Evolutionary conservation across 2,888 invertebrate genomes (phyloP), one percentile per base, ranked within the genome.

Genomic region (Melipona bicolor): DNA sequence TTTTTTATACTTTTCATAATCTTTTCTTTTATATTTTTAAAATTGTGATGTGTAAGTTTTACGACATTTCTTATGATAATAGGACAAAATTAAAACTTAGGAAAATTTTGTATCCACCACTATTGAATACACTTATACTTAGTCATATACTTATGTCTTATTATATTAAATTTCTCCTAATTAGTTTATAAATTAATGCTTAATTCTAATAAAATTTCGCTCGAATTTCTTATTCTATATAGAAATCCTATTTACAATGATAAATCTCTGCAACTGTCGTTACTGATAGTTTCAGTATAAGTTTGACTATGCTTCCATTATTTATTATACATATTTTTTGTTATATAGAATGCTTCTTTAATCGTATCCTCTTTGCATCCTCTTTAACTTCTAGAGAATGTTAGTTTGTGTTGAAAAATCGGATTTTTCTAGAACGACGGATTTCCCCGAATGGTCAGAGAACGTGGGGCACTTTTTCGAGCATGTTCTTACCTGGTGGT

Each of bases 401-500:
- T 49, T 9, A 0, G 24, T 4, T 24, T 19, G 15, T 4, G 11
- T 19, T 19, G 36, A 68, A 27, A 54, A 19, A 52, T 17, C 15
- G 15, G 36, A 70, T 68, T 68, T 68, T 24, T 11, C 15, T 56
- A 21, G 17, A 50, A 24, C 52, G 70, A 0, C n/a, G 50, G 59
- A 81, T 62, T 70, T 54, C 62, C 62, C 17, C 17, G 13, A 32
- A 17, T 15, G 76, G 61, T 19, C 32, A 4, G 32, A 59, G 64
- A 36, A 69, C 81, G 54, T 43, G 50, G 85, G 85, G 84, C 81
- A 73, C 77, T 71, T 4, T 77, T 43, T 24, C 32, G 32, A 82
- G 84, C 83, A 72, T 87, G 77, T 88, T 87, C 87, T 84, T 87
- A 87, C 91, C 88, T 88, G 89, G 87, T 76, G 81, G 72, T 73